These are phyloP conservation scores for Oryctolagus cuniculus DNA, from an alignment of 2,113 vertebrate genomes.

Conservation along the genomic window mOryCun1.1 NC_091449.1:51295001-51295500, in stretches of 20 bases:
- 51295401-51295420: neutral
- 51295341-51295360: conserved; percentile 14
- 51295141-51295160: conserved; percentile 30
- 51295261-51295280: neutral
- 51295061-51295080: conserved; percentile 31
- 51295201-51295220: neutral
- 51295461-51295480: neutral
- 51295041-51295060: conserved; percentile 6
- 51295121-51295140: conserved; percentile 5
- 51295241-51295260: neutral
- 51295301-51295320: neutral
- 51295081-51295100: neutral
- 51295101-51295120: conserved; percentile 26
- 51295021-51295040: neutral
- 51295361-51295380: conserved; percentile 3
- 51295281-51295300: neutral
- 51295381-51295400: conserved; percentile 45
- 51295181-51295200: conserved; percentile 27
- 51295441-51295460: neutral
- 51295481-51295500: neutral
- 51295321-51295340: neutral
- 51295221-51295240: neutral
- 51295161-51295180: neutral
- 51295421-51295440: conserved; percentile 14
- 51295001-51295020: neutral